phyloP scores from a whole-genome alignment of 2,797 vertebrate species.

The Falco rusticolus region DNA sequence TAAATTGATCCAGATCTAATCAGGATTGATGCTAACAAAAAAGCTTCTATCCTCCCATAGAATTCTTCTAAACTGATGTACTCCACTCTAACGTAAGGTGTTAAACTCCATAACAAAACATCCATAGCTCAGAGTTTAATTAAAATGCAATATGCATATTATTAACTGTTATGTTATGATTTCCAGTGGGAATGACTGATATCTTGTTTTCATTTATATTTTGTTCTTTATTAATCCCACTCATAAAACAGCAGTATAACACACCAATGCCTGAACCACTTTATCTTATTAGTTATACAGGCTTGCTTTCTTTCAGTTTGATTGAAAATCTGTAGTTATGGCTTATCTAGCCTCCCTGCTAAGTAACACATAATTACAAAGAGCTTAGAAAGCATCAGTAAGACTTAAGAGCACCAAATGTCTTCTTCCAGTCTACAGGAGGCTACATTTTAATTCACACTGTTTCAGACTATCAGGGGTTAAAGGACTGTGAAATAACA shows the following conservation, averaged over 20 bases:
- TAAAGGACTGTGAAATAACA: neutral
- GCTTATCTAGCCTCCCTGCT: neutral
- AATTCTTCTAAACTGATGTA: neutral
- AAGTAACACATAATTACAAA: conserved; percentile 22
- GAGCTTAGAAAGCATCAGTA: neutral
- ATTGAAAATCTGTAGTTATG: conserved; percentile 5
- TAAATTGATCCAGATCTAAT: neutral
- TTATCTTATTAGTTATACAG: conserved; percentile 9
- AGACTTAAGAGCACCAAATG: neutral
- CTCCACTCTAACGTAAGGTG: neutral
- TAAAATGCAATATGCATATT: conserved; percentile 5
- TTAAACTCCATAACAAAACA: neutral
- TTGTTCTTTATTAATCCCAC: neutral
- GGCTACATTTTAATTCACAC: neutral
- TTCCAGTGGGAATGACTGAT: conserved; percentile 3
- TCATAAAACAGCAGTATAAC: conserved; percentile 3
- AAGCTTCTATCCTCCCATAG: neutral
- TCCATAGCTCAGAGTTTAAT: neutral
- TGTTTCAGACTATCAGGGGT: neutral
- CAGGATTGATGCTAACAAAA: neutral
- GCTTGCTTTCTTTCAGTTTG: neutral
- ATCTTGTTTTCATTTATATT: neutral
- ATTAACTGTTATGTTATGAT: neutral
- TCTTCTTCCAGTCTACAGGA: neutral
- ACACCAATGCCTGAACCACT: neutral